These are phyloP conservation scores for Psilopogon haemacephalus DNA, from an alignment of 2,113 vertebrate species.

Conservation along the genomic window DNA sequence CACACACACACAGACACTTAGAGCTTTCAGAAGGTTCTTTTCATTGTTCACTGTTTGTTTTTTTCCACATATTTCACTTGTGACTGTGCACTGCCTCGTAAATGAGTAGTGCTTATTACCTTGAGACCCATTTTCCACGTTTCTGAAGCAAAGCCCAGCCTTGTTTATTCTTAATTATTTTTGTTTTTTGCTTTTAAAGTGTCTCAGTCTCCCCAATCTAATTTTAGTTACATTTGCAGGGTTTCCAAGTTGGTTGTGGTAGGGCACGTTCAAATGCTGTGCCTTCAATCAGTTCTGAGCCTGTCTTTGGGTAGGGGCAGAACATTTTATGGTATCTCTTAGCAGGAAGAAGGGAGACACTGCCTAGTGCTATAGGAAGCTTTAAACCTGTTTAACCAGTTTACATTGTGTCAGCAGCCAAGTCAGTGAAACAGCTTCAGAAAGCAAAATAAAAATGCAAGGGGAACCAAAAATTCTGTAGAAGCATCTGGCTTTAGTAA, in stretches of 20 bases:
- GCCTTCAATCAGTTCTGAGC: neutral
- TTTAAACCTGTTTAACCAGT: constrained; percentile 41
- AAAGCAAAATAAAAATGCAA: neutral
- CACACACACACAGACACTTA: neutral
- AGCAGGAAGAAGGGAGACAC: neutral
- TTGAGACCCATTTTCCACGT: neutral
- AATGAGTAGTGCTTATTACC: neutral
- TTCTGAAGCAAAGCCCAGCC: rapidly evolving
- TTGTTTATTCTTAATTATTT: neutral
- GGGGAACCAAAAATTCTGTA: neutral
- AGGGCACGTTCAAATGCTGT: neutral
- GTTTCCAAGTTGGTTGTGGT: neutral
- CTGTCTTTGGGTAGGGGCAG: neutral
- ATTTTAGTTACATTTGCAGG: neutral
- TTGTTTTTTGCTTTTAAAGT: no score
- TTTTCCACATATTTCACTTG: neutral
- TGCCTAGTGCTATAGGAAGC: neutral
- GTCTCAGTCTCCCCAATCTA: no score
- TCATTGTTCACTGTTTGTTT: neutral
- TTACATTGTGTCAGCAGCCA: neutral
- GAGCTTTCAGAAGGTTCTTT: neutral
- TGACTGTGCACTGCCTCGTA: neutral
- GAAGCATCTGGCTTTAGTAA: neutral
- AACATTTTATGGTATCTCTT: neutral
- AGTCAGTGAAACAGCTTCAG: neutral